Conservation (phyloP, 2,113 vertebrate species). For the Pogonocichla stellata region DNA sequence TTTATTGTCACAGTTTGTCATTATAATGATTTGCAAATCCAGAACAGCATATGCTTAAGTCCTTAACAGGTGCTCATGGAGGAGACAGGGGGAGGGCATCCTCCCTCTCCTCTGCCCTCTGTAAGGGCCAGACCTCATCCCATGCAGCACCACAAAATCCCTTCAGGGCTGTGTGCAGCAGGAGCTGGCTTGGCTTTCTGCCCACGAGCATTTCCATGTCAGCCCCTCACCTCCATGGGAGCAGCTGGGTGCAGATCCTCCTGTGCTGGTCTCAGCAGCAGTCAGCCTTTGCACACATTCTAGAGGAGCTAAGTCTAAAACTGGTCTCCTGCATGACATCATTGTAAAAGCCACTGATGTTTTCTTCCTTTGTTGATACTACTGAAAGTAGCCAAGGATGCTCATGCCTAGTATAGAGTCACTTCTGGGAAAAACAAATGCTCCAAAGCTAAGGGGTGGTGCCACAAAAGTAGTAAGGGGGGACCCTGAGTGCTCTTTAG, state of each 20-base stretch:
- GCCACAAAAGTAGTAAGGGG: neutral
- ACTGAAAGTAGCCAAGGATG: neutral
- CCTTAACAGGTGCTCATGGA: neutral
- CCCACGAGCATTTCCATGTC: neutral
- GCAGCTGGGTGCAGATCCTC: neutral
- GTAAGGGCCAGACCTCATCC: neutral
- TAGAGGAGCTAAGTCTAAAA: neutral
- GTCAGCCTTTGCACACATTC: neutral
- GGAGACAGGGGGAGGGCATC: neutral
- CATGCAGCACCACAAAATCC: neutral
- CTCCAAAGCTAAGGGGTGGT: neutral
- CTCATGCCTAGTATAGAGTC: neutral
- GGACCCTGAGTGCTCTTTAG: neutral
- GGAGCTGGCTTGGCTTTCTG: neutral
- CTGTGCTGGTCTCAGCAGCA: fast-evolving
- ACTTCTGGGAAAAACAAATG: neutral
- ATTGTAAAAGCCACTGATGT: neutral
- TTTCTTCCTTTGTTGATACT: neutral
- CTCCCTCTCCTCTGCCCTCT: neutral
- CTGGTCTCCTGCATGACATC: neutral
- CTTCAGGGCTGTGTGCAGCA: neutral
- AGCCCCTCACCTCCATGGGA: neutral
- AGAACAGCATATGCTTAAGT: neutral
- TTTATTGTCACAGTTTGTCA: conserved; percentile 45
- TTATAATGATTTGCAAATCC: conserved; percentile 42